Evolutionary conservation across 2,888 invertebrate species (phyloP), one percentile per base, ranked within the genome.

Genomic region (Harpagoxenus sublaevis): DNA sequence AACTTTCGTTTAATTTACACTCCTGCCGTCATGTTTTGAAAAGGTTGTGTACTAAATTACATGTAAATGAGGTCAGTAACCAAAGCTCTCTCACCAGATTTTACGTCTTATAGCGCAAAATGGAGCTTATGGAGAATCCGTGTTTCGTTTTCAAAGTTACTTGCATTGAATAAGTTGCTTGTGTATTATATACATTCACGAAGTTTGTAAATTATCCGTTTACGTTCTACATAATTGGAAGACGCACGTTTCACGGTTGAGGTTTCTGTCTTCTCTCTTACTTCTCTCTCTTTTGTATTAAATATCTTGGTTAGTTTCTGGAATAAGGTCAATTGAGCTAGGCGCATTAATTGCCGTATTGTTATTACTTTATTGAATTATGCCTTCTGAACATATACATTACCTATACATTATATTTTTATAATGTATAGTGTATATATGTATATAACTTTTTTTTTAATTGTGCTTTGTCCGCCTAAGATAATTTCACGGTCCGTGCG

Each of bases 101-200:
- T 65, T 75, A 35, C 15, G 3, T 48, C 42, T 65, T 51, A 39
- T 35, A 51, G 8, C 8, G 35, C 39, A 79, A 79, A 79, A 35
- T 62, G 42, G n/a, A 18, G 73, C 28, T 39, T 1, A 57, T 39
- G 8, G 18, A n/a, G 51, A 73, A 81, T 10, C 23, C 51, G 28
- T 62, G 60, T 73, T 35, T 23, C 35, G 15, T 48, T 79, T 51
- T 28, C 71, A 48, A 73, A 81, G 73, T 60, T 81, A 62, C 39
- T 73, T 81, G n/a, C 39, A 81, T 73, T 71, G 18, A 81, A 73
- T 81, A 60, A 73, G 73, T 73, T 81, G 71, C 35, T 68, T 57
- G 51, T 5, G 57, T 48, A 45, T 60, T 73, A 48, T 48, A 31
- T 45, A 45, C 42, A 31, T 70, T 45, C 18, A 45, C n/a, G 5